These are phyloP conservation scores for Scaptomyza tumidula DNA, from an alignment of 2,888 invertebrate genomes.

Conservation along the genomic window DNA sequence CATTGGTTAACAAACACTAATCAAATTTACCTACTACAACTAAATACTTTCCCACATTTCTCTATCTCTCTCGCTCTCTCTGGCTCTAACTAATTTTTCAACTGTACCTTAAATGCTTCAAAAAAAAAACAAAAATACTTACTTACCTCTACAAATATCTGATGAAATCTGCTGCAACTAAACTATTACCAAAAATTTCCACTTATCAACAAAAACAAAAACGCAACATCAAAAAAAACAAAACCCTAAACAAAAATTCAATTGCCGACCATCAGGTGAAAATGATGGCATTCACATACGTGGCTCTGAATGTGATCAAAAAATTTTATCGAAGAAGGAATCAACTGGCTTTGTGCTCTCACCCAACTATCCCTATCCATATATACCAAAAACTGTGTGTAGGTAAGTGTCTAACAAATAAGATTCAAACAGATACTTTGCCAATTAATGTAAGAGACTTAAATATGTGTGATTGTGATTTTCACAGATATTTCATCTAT, in stretches of 20 bases:
- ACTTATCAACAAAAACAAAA: conserved; percentile 29
- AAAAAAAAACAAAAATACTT: not conserved
- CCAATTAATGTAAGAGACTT: not conserved
- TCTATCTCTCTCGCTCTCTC: conserved; percentile 10
- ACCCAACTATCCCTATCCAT: conserved; percentile 97
- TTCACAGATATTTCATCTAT: conserved; percentile 94
- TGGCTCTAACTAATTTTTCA: conserved; percentile 8
- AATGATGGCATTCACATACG: conserved; percentile 97
- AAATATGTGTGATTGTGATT: not conserved
- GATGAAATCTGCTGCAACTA: conserved; percentile 33
- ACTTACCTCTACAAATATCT: conserved; percentile 11
- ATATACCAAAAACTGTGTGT: conserved; percentile 98
- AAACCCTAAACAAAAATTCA: conserved; percentile 52
- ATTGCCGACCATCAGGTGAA: conserved; percentile 86
- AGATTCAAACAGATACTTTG: not conserved
- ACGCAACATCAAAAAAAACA: conserved; percentile 15
- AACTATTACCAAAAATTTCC: conserved; percentile 36
- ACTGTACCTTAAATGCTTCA: conserved; percentile 18
- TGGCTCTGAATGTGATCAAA: conserved; percentile 99
- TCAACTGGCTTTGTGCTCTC: conserved; percentile 96
- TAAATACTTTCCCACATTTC: conserved; percentile 11
- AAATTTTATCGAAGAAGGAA: conserved; percentile 96
- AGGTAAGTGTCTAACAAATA: conserved; percentile 85
- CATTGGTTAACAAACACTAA: conserved; percentile 37
- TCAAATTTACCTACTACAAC: conserved; percentile 14